phyloP scores from a whole-genome alignment of 2,888 invertebrate species.

The Apodemia hepburni region DNA sequence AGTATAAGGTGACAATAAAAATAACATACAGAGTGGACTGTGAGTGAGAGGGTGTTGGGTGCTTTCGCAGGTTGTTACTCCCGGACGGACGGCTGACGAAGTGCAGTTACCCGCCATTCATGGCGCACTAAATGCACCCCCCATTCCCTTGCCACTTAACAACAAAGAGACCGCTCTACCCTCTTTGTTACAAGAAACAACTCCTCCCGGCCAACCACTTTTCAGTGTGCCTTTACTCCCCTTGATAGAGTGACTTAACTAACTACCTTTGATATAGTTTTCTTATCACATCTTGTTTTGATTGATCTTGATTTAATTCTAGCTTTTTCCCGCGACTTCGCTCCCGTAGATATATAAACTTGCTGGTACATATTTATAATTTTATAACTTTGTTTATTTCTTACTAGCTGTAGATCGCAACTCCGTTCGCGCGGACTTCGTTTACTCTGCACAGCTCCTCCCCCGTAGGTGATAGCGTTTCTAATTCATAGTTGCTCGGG shows the following conservation, averaged over 20 bases:
- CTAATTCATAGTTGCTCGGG: too few relatives aligned
- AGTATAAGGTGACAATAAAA: constrained; percentile 31
- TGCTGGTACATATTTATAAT: too few relatives aligned
- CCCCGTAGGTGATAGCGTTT: too few relatives aligned
- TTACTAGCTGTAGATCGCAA: too few relatives aligned
- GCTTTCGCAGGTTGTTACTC: constrained; percentile 67
- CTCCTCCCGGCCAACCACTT: constrained; percentile 62
- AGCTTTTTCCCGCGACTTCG: too few relatives aligned
- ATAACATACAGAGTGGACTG: constrained; percentile 33
- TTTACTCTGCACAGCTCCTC: too few relatives aligned
- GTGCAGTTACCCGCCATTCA: constrained; percentile 76
- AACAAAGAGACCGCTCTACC: constrained; percentile 76
- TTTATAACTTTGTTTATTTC: too few relatives aligned
- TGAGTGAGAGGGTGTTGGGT: constrained; percentile 43
- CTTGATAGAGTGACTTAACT: constrained; percentile 47
- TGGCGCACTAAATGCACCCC: constrained; percentile 68
- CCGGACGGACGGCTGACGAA: constrained; percentile 72
- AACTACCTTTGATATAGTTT: constrained; percentile 34
- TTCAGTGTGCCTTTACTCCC: constrained; percentile 55
- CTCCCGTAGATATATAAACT: too few relatives aligned
- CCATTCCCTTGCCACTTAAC: constrained; percentile 62
- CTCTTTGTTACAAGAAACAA: constrained; percentile 76
- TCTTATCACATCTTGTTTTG: constrained; percentile 11
- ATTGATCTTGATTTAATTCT: background rate
- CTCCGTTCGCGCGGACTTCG: too few relatives aligned